Conservation (phyloP, 2,888 invertebrate genomes). For the Rhorus exstirpatorius region DNA sequence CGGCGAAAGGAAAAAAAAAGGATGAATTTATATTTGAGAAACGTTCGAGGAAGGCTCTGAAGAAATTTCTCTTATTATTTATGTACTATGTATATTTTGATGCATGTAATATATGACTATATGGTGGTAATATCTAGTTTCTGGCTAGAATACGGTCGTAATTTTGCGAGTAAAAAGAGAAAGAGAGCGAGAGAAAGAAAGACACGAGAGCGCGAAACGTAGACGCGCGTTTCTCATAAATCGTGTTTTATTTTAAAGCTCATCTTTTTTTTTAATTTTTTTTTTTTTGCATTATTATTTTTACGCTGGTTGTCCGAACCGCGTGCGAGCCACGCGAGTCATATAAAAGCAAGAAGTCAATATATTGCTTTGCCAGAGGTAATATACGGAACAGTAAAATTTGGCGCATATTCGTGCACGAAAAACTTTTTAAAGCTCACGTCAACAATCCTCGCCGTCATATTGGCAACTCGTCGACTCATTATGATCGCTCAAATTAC, state of each 20-base stretch:
- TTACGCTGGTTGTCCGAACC: no score
- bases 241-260: slow-evolving; percentile 73
- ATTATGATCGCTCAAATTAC: background rate
- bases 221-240: slow-evolving; percentile 73
- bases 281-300: slow-evolving; percentile 41
- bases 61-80: background rate
- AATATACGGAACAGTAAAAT: no score
- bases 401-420: no score
- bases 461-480: slow-evolving; percentile 7
- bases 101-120: slow-evolving; percentile 1
- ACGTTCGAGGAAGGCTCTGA: slow-evolving; percentile 8
- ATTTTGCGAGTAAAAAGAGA: slow-evolving; percentile 40
- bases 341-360: no score
- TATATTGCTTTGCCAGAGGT: no score
- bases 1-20: slow-evolving; percentile 1
- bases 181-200: background rate
- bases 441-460: no score
- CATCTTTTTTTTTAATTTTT: slow-evolving; percentile 26
- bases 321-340: slow-evolving; percentile 48
- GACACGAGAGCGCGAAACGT: slow-evolving; percentile 35
- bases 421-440: no score
- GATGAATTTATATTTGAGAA: slow-evolving; percentile 49
- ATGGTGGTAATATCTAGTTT: slow-evolving; percentile 31
- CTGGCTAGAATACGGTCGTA: slow-evolving; percentile 48
- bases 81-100: slow-evolving; percentile 29